phyloP scores from a whole-genome alignment of 2,797 vertebrate species.

The Potorous gilbertii region DNA sequence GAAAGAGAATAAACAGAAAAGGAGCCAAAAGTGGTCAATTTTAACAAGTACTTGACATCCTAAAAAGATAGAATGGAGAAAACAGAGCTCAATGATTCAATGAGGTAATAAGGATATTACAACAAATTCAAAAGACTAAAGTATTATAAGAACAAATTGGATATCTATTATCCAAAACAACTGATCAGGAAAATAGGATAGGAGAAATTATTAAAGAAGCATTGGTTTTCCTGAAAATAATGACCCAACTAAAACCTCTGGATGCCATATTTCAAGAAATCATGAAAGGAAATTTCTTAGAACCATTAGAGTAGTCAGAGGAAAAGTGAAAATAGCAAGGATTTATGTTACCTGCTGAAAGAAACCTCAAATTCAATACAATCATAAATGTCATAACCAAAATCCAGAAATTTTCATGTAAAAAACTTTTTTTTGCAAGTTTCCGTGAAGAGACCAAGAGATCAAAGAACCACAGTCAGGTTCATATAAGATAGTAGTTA shows the following conservation, averaged over 20 bases:
- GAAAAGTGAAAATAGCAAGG: neutral
- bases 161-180: neutral
- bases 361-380: neutral
- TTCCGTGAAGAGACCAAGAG: neutral
- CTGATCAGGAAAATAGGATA: neutral
- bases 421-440: neutral
- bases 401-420: neutral
- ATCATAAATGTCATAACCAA: neutral
- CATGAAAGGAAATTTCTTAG: neutral
- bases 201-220: neutral
- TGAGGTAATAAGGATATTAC: neutral
- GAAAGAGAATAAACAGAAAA: neutral
- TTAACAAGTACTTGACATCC: neutral
- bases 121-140: neutral
- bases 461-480: neutral
- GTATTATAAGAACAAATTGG: neutral
- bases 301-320: neutral
- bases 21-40: neutral
- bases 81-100: neutral
- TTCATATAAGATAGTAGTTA: neutral
- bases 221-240: neutral
- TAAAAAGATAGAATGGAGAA: neutral
- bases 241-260: neutral
- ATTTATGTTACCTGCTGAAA: neutral
- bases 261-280: neutral